Base-by-base conservation (phyloP, 2,888 invertebrate genomes). In the Nomada fabriciana region DNA sequence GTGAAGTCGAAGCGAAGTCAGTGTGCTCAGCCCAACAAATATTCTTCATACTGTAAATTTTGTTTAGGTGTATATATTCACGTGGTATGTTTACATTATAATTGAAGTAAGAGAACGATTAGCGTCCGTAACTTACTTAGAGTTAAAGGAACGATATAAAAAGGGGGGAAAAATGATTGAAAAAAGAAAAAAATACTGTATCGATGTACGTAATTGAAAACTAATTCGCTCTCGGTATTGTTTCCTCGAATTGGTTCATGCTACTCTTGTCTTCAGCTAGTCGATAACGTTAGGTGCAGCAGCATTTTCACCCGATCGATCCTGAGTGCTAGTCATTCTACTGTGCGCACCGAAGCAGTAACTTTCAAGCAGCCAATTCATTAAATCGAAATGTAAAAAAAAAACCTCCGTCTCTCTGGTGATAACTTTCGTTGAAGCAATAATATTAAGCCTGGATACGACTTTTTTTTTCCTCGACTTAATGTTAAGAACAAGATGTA, bases 401-500 rank as follows among this genome's bases (percentile, higher is more conserved):
- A 74, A 42, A 55, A 25, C 68, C 68, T 55, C 57, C 50, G 47
- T 75, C 59, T 20, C n/a, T 69, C 60, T 65, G 68, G 71, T 43
- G 67, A 82, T 67, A 63, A 63, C 71, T 82, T 82, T 47, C 71
- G 63, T 82, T 80, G n/a, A 70, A 81, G 80, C 80, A 82, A 82
- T 82, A 80, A 80, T 63, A 82, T 53, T 55, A 52, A 23, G 29
- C 75, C 65, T 67, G 61, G 63, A 68, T 71, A 76, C 36, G 55
- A 36, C 53, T 52, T 83, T 82, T 79, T 59, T 43, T 67, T 75
- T 53, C 36, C 52, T 43, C 68, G 77, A 72, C 77, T 71, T 87
- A 86, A 86, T 77, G 76, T 86, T 87, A 87, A 87, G 87, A 80
- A 81, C 79, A 83, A 84, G 83, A 84, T 87, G 86, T 87, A 87